Evolutionary conservation across 2,797 vertebrate genomes (phyloP).

Genomic region (Gymnocypris eckloni): DNA sequence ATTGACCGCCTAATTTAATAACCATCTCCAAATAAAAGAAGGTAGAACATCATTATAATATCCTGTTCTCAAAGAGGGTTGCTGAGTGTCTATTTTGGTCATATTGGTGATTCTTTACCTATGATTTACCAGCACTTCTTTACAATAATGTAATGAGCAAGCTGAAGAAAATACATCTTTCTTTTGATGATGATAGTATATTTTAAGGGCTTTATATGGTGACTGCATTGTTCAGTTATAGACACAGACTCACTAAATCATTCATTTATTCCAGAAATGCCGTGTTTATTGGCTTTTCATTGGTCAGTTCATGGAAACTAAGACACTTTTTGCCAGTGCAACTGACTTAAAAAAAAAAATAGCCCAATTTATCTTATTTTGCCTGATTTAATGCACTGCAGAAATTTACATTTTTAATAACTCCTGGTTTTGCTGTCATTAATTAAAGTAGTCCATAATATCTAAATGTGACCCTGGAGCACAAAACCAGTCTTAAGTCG

Average conservation of each 20-base stretch:
- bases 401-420: background rate
- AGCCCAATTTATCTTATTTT: background rate
- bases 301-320: background rate
- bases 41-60: background rate
- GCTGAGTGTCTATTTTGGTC: background rate
- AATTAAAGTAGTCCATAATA: background rate
- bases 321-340: background rate
- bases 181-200: background rate
- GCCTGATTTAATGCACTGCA: background rate
- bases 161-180: background rate
- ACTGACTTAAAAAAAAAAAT: background rate
- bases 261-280: background rate
- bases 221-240: background rate
- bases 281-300: background rate
- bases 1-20: background rate
- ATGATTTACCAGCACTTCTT: slow-evolving; percentile 7
- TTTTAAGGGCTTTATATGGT: background rate
- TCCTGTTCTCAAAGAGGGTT: background rate
- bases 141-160: background rate
- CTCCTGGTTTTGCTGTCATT: background rate
- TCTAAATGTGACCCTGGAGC: background rate
- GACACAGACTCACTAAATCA: background rate
- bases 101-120: background rate
- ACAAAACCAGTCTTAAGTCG: background rate
- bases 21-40: background rate